Conservation (phyloP, 2,113 vertebrate species). For the Epinephelus cyanopodus region DNA sequence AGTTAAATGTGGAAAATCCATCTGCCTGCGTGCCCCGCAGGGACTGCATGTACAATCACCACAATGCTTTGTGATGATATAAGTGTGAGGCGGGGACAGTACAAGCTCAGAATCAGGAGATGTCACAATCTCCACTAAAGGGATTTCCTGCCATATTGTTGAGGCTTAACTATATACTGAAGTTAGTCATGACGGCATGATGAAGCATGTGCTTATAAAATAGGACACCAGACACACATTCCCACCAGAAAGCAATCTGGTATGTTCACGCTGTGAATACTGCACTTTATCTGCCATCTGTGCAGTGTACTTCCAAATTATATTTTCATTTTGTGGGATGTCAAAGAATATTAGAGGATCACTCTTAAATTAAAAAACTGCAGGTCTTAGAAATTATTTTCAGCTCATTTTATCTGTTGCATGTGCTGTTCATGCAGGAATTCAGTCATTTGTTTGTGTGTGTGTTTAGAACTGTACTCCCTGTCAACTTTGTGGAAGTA, state of each 20-base stretch:
- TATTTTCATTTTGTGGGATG: conserved; percentile 56
- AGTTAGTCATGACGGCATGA: conserved; percentile 58
- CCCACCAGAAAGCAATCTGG: conserved; percentile 74
- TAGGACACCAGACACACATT: conserved; percentile 61
- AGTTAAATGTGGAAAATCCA: conserved; percentile 37
- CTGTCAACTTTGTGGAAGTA: not conserved
- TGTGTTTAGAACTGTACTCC: not conserved
- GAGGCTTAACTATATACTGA: conserved; percentile 63
- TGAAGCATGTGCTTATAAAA: conserved; percentile 72
- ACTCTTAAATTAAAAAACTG: conserved; percentile 34
- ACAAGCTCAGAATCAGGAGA: conserved; percentile 30
- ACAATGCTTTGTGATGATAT: conserved; percentile 31
- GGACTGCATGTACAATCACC: conserved; percentile 16
- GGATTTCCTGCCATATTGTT: conserved; percentile 69
- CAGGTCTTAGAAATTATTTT: conserved; percentile 15
- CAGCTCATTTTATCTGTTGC: conserved; percentile 15
- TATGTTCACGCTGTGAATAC: conserved; percentile 54
- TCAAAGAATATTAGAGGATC: conserved; percentile 35
- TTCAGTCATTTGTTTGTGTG: not conserved
- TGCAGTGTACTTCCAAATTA: conserved; percentile 56
- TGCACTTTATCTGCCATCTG: conserved; percentile 71
- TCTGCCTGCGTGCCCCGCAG: conserved; percentile 1
- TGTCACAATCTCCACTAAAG: conserved; percentile 47
- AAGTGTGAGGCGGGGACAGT: conserved; percentile 6
- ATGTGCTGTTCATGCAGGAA: conserved; percentile 1